Evolutionary conservation across 2,888 invertebrate species (phyloP), one percentile per base, ranked within the genome.

Genomic region (Pecten maximus): DNA sequence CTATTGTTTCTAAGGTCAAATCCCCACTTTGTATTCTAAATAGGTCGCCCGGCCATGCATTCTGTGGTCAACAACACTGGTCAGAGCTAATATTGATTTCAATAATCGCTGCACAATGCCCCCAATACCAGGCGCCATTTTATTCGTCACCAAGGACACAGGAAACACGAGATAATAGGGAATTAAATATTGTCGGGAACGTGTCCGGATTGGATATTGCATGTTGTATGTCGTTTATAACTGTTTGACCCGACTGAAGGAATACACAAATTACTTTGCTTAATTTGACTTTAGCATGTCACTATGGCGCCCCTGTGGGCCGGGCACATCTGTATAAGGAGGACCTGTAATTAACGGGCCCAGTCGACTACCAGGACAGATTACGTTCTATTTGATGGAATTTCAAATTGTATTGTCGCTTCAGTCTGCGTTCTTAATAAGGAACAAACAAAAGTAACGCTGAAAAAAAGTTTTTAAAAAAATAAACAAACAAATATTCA

Each of bases 271-370:
- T 74, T 74, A 74, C 74, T 74, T 35, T 28, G 35, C 6, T 23
- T 74, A 74, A 74, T 74, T 74, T 35, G 74, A 74, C 74, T 74
- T 28, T 19, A 35, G 74, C 74, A 74, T 74, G 74, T 74, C 74
- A 74, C 28, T 1, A 28, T 74, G 74, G 74, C 74, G 74, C 74
- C 74, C 74, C 35, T 10, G 2, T 74, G 74, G 74, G 74, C 74
- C 28, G 35, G 74, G 12, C 74, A 35, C 74, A 74, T 74, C 74
- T 74, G 74, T 74, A 28, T 19, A n/a, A 28, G 6, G 44, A 44
- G 23, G 74, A 28, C 23, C 6, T 0, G 0, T 74, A 74, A 74
- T 74, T 74, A 74, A 23, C 35, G 23, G 35, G 23, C 6, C 28
- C 74, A 12, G 28, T 8, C 28, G 28, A 23, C 28, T 74, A 35